Evolutionary conservation across 2,113 vertebrate genomes (phyloP), one percentile per base, ranked within the genome.

Genomic region (Chaetops frenatus): DNA sequence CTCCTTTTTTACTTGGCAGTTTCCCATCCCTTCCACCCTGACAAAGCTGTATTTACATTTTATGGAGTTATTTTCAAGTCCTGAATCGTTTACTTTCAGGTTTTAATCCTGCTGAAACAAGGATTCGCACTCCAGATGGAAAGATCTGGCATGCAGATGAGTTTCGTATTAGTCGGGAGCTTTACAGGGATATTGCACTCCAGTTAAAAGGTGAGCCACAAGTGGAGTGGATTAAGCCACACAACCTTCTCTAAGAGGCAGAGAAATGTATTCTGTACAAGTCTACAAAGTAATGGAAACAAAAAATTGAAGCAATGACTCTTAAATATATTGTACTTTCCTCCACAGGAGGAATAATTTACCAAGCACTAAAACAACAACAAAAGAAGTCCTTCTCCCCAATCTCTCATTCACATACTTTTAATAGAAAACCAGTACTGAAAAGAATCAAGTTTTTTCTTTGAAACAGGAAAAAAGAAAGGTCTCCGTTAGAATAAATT

Each of bases 41-140:
- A 31, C 33, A 48, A 88, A 42, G 25, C 50, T 92, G 72, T 92
- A 14, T 78, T 88, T 93, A 73, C 42, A 15, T 78, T 58, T 88
- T 38, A 22, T 1, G 5, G 33, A 22, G 51, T 69, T 88, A 54
- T 42, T 92, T 92, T 66, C 73, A 92, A 70, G 54, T 61, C 35
- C 28, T 38, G 35, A 38, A 66, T 92, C 16, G 1, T 92, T 73
- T 87, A 7, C 60, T 91, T 90, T 90, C 86, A 99, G 99, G 99
- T 94, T 99, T 99, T 95, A 99, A 98, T 97, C 97, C 98, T 80
- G 97, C 97, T 33, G 98, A 99, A 97, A 99, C 98, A 48, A 99
- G 98, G 95, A 98, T 99, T 95, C 98, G 93, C n/a, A 94, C 98
- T 72, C 95, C 98, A 57, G 98, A 99, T 96, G 98, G 98, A 20